Conservation (phyloP, 2,797 vertebrate genomes). For the Crypturellus tataupa region DNA sequence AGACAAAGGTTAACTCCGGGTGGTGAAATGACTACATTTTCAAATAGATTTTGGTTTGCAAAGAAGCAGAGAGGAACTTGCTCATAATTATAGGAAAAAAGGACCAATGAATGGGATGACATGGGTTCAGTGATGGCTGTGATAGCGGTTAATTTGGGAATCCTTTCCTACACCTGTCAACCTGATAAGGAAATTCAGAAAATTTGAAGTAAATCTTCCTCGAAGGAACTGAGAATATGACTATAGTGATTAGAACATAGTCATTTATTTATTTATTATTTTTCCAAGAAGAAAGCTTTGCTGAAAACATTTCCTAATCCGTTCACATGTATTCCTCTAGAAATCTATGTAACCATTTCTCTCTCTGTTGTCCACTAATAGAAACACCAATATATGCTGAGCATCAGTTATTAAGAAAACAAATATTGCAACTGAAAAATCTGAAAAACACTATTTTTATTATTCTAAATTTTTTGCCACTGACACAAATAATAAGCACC, state of each 20-base stretch:
- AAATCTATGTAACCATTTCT: background rate
- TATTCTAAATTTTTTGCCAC: background rate
- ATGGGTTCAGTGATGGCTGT: background rate
- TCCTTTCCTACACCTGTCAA: background rate
- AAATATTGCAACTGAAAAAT: background rate
- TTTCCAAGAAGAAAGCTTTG: background rate
- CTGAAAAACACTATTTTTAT: too few species aligned
- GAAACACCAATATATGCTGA: background rate
- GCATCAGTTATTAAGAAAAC: background rate
- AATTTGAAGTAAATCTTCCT: background rate
- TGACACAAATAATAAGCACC: background rate
- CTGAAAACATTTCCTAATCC: background rate
- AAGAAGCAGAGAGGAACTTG: background rate
- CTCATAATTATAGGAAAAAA: background rate
- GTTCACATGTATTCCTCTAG: background rate
- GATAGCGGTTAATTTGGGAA: background rate
- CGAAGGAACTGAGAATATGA: background rate
- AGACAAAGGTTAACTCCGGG: background rate
- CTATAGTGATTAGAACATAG: background rate
- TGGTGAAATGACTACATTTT: background rate
- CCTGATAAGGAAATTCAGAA: background rate
- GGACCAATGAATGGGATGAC: background rate
- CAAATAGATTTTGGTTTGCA: background rate
- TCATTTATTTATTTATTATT: background rate
- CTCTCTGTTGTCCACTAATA: background rate